A percentile compares a stretch with the other conserved stretches of the same genome.
These are phyloP conservation scores for Drosophila fuyamai DNA, from an alignment of 1,140 invertebrate species.

Conservation along the genomic window DNA sequence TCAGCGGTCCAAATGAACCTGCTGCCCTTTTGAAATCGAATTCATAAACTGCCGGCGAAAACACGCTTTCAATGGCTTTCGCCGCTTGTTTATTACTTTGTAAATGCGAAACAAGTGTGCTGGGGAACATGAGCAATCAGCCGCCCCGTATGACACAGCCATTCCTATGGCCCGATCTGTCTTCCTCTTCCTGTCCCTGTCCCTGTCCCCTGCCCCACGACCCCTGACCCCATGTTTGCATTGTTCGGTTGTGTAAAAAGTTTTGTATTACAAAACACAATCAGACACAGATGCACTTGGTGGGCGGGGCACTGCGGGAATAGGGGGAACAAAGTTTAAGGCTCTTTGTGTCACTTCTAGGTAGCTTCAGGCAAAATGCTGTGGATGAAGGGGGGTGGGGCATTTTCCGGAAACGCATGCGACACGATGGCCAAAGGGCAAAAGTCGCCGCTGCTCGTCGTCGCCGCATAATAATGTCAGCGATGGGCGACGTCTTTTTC, in stretches of 20 bases:
- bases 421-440: slow-evolving; percentile 59
- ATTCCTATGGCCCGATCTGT: slow-evolving; percentile 59
- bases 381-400: background rate
- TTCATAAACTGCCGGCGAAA: slow-evolving; percentile 33
- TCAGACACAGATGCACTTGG: slow-evolving; percentile 72
- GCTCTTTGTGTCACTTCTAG: slow-evolving; percentile 38
- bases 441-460: slow-evolving; percentile 68
- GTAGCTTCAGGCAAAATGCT: slow-evolving; percentile 33
- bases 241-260: slow-evolving; percentile 59
- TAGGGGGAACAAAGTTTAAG: slow-evolving; percentile 24
- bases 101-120: slow-evolving; percentile 65
- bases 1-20: slow-evolving; percentile 14
- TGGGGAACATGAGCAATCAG: slow-evolving; percentile 68
- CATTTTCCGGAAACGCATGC: slow-evolving; percentile 60
- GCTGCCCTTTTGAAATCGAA: slow-evolving; percentile 19
- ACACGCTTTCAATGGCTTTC: slow-evolving; percentile 16
- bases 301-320: slow-evolving; percentile 32
- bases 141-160: slow-evolving; percentile 68
- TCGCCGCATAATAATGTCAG: slow-evolving; percentile 81
- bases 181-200: slow-evolving; percentile 7
- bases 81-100: slow-evolving; percentile 67
- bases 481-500: slow-evolving; percentile 79
- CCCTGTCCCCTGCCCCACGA: slow-evolving; percentile 1
- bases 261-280: slow-evolving; percentile 77
- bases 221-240: slow-evolving; percentile 22